Percentiles rank a stretch among this genome's conserved stretches.
Evolutionary conservation across 2,888 invertebrate species (phyloP).

Genomic region (Polylopha cassiicola): DNA sequence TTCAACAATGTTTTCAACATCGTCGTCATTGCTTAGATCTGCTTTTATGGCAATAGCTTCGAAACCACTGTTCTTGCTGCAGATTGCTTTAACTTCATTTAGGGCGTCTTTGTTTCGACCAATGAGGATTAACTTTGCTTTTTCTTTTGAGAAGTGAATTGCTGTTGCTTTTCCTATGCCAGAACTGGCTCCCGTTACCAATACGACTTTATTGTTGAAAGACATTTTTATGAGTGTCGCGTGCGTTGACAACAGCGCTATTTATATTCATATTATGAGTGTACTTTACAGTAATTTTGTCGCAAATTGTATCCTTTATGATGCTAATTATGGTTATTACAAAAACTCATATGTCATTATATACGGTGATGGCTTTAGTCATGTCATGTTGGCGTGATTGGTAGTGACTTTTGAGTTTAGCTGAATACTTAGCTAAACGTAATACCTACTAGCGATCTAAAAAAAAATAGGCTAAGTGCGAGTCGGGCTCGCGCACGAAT

Average conservation of each 20-base stretch:
- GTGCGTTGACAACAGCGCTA: not conserved
- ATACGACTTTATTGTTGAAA: constrained; percentile 21
- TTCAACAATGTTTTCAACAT: constrained; percentile 78
- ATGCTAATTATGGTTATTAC: too few relatives aligned
- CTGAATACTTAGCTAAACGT: too few relatives aligned
- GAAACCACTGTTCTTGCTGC: constrained; percentile 26
- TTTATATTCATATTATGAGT: constrained; percentile 7
- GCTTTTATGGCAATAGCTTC: constrained; percentile 74
- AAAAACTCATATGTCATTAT: too few relatives aligned
- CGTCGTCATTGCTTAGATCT: constrained; percentile 80
- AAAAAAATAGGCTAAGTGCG: too few relatives aligned
- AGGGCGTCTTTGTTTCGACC: constrained; percentile 18
- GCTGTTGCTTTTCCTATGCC: constrained; percentile 24
- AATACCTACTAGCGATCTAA: too few relatives aligned
- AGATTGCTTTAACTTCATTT: constrained; percentile 19
- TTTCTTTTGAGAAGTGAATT: constrained; percentile 22
- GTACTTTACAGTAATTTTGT: too few relatives aligned
- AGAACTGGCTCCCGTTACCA: constrained; percentile 23
- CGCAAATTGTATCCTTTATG: too few relatives aligned
- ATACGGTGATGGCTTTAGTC: too few relatives aligned
- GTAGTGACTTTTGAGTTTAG: too few relatives aligned
- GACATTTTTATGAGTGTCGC: constrained; percentile 13
- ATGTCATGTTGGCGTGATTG: too few relatives aligned
- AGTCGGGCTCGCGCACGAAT: too few relatives aligned
- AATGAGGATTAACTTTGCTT: constrained; percentile 20